phyloP scores from a whole-genome alignment of 2,888 invertebrate species.

The Stegana nigrithorax region DNA sequence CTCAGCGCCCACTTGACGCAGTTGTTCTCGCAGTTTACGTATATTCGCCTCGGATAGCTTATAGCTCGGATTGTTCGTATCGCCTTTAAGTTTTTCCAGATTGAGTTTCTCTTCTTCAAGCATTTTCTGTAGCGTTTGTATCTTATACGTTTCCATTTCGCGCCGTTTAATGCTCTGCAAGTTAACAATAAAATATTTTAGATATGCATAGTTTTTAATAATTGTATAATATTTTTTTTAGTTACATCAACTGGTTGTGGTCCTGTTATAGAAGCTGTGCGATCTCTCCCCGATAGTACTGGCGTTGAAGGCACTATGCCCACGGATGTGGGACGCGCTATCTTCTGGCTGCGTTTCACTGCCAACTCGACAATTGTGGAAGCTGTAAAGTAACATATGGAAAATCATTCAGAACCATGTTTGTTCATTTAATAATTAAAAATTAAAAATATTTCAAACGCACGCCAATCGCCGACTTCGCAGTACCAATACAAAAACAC shows the following conservation, averaged over 20 bases:
- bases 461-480: no score
- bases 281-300: conserved; percentile 70
- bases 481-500: no score
- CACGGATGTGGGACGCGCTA: conserved; percentile 68
- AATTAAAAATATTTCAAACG: not conserved
- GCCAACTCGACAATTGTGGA: conserved; percentile 77
- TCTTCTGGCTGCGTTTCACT: conserved; percentile 74
- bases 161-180: conserved; percentile 84
- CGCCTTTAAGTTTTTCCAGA: conserved; percentile 79
- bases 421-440: not conserved
- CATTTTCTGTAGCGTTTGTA: conserved; percentile 89
- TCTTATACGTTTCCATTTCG: conserved; percentile 85
- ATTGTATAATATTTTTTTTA: conserved; percentile 47
- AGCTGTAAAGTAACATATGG: conserved; percentile 68
- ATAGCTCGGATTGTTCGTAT: conserved; percentile 62
- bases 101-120: conserved; percentile 87
- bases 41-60: conserved; percentile 68
- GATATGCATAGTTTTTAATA: conserved; percentile 43
- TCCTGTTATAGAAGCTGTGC: conserved; percentile 77
- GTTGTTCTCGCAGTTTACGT: conserved; percentile 66
- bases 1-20: conserved; percentile 68
- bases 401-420: not conserved
- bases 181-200: not conserved
- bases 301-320: conserved; percentile 71
- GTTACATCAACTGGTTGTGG: conserved; percentile 88